phyloP scores from a whole-genome alignment of 2,888 invertebrate species.

The Scaptomyza polygonia region DNA sequence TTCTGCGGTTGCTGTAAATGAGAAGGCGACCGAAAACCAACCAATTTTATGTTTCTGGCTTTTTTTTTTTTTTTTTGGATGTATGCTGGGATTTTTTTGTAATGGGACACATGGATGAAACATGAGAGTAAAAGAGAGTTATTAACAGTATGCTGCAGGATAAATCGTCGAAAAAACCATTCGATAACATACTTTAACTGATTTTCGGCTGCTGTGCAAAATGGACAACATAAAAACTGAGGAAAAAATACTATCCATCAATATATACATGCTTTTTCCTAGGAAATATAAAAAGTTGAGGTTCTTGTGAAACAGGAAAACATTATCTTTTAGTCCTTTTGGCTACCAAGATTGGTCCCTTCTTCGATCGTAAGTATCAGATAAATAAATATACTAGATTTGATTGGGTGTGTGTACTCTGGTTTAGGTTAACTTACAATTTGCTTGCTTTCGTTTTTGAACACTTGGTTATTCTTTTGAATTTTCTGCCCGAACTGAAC shows the following conservation, averaged over 20 bases:
- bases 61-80: too few species aligned
- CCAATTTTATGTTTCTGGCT: conserved; percentile 73
- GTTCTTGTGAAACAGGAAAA: not conserved
- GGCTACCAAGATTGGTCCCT: conserved; percentile 8
- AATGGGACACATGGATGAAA: conserved; percentile 50
- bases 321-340: conserved; percentile 11
- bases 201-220: conserved; percentile 46
- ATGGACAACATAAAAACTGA: conserved; percentile 34
- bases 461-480: conserved; percentile 22
- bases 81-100: conserved; percentile 29
- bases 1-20: conserved; percentile 93
- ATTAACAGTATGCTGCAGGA: conserved; percentile 45
- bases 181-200: conserved; percentile 11
- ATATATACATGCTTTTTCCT: conserved; percentile 2
- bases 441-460: conserved; percentile 53
- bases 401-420: conserved; percentile 21
- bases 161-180: conserved; percentile 32
- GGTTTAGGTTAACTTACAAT: conserved; percentile 56
- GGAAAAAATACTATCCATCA: conserved; percentile 16
- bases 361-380: not conserved
- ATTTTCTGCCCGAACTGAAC: conserved; percentile 76
- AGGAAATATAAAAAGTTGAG: not conserved
- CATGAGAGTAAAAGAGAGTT: conserved; percentile 52
- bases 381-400: conserved; percentile 7
- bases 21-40: conserved; percentile 90